These are phyloP conservation scores for Hypsibius dujardini DNA, from an alignment of 1,140 invertebrate genomes.

Conservation along the genomic window DNA sequence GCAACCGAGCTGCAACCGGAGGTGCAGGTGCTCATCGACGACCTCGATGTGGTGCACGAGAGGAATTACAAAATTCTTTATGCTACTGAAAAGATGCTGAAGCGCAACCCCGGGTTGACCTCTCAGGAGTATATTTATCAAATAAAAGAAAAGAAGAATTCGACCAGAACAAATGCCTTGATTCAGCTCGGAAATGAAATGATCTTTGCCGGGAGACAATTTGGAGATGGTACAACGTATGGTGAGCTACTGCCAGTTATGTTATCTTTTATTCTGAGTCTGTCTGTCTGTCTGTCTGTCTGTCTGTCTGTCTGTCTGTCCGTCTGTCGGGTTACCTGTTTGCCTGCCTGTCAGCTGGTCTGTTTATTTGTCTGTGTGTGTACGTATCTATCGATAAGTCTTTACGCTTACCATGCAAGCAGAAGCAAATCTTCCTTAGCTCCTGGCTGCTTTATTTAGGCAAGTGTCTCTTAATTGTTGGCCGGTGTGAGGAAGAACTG, in stretches of 20 bases:
- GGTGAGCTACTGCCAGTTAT: not conserved
- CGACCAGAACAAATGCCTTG: constrained; percentile 5
- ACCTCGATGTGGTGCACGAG: not conserved
- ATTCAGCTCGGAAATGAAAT: constrained; percentile 5
- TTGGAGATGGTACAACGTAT: constrained; percentile 1
- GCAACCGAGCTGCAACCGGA: not conserved
- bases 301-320: not conserved
- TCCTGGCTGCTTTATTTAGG: not conserved
- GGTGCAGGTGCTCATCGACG: not conserved
- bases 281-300: not conserved
- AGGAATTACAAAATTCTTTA: not conserved
- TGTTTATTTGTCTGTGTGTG: too few relatives aligned
- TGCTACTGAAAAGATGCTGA: constrained; percentile 1
- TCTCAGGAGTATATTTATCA: constrained; percentile 6
- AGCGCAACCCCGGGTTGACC: not conserved
- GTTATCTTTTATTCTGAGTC: not conserved
- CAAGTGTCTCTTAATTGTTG: not conserved
- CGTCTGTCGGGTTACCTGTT: not conserved
- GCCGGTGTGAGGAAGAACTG: constrained; percentile 9
- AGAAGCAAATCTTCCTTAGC: too few relatives aligned
- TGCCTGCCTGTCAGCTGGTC: not conserved
- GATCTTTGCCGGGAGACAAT: constrained; percentile 2
- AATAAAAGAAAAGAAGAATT: not conserved
- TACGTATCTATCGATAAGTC: too few relatives aligned
- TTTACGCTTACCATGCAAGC: too few relatives aligned